Evolutionary conservation across 2,797 vertebrate species (phyloP).

Genomic region (Oryzias sinensis): DNA sequence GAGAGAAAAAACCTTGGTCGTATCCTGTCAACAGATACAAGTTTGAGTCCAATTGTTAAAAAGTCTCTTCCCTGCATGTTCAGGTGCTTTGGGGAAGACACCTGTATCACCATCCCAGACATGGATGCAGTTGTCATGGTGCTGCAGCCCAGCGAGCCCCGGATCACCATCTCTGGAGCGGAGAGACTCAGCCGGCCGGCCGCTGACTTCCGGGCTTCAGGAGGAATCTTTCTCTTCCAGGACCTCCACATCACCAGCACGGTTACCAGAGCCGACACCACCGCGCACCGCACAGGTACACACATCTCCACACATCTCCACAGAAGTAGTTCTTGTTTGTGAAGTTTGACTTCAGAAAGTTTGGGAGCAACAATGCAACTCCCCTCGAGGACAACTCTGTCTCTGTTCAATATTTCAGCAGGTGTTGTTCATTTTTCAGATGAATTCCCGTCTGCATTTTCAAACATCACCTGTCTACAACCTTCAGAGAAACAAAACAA

Average conservation of each 20-base stretch:
- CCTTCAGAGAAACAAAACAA: slow-evolving; percentile 36
- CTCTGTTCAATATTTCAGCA: slow-evolving; percentile 56
- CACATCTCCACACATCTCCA: not conserved
- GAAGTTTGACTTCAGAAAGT: slow-evolving; percentile 1
- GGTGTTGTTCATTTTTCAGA: slow-evolving; percentile 42
- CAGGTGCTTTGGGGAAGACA: slow-evolving; percentile 97
- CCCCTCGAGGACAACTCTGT: slow-evolving; percentile 41
- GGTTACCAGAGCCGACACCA: slow-evolving; percentile 79
- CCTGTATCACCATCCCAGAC: slow-evolving; percentile 90
- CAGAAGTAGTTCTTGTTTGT: not conserved
- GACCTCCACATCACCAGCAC: slow-evolving; percentile 93
- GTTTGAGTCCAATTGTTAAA: too few species aligned
- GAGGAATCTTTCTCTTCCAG: slow-evolving; percentile 84
- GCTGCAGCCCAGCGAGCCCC: slow-evolving; percentile 90
- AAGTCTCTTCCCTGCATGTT: not conserved
- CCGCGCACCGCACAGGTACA: slow-evolving; percentile 72
- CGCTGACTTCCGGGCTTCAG: slow-evolving; percentile 77
- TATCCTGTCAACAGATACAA: too few species aligned
- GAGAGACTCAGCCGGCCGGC: slow-evolving; percentile 86
- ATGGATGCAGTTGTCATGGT: slow-evolving; percentile 92
- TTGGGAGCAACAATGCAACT: slow-evolving; percentile 5
- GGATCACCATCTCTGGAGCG: slow-evolving; percentile 89
- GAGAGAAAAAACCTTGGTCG: too few species aligned
- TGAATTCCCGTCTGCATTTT: slow-evolving; percentile 39
- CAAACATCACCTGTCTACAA: slow-evolving; percentile 51